Percentiles rank a stretch among this genome's conserved stretches.
Evolutionary conservation across 2,113 vertebrate species (phyloP).

Genomic region (Notechis scutatus): DNA sequence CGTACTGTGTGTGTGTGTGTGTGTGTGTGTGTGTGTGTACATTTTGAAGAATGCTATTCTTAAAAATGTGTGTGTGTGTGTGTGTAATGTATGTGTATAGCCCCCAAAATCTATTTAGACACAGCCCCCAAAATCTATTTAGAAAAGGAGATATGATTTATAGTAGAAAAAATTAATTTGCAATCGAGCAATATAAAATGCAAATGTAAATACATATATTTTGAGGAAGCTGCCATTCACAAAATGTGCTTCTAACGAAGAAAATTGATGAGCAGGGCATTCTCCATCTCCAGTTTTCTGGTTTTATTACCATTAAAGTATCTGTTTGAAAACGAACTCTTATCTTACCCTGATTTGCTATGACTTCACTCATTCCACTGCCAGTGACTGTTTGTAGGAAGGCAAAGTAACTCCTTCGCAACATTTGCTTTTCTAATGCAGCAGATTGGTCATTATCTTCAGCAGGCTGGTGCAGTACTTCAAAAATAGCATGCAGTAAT

Average conservation of each 20-base stretch:
- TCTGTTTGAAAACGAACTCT: neutral
- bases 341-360: conserved; percentile 90
- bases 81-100: no score
- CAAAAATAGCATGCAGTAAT: conserved; percentile 91
- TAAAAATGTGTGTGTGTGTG: no score
- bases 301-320: neutral
- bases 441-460: conserved; percentile 97
- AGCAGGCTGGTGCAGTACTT: conserved; percentile 87
- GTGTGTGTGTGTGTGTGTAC: no score
- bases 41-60: no score
- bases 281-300: neutral
- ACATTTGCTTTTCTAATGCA: conserved; percentile 94
- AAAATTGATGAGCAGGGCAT: neutral
- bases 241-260: neutral
- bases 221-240: neutral
- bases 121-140: neutral
- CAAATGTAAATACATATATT: neutral
- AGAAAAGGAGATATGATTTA: neutral
- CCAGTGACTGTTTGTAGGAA: conserved; percentile 91
- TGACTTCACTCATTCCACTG: conserved; percentile 93
- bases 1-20: no score
- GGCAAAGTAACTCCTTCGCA: conserved; percentile 93
- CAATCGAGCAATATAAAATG: neutral
- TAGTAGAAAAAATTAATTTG: neutral
- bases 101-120: neutral